Evolutionary conservation across 2,797 vertebrate genomes (phyloP).

Genomic region (Galago senegalensis): DNA sequence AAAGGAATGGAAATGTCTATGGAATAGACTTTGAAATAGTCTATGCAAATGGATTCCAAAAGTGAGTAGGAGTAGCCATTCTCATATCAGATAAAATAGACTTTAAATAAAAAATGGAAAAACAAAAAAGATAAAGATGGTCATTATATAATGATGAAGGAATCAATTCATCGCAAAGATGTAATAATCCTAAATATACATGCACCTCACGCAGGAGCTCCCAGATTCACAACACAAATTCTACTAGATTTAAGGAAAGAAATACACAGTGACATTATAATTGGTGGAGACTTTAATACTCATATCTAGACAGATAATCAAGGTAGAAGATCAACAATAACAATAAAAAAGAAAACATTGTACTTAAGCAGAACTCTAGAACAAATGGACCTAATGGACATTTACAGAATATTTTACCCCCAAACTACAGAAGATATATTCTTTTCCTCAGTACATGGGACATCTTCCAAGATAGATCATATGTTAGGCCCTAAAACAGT

Average conservation of each 20-base stretch:
- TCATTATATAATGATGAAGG: neutral
- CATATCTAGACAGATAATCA: neutral
- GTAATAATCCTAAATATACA: neutral
- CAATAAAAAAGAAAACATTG: neutral
- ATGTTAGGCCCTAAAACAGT: neutral
- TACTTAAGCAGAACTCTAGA: neutral
- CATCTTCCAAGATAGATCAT: neutral
- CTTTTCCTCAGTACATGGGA: neutral
- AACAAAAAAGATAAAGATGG: neutral
- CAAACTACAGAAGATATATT: neutral
- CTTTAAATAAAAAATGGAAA: neutral
- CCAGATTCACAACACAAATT: neutral
- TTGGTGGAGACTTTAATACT: neutral
- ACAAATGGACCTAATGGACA: neutral
- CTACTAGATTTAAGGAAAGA: neutral
- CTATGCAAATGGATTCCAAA: neutral
- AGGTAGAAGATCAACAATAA: neutral
- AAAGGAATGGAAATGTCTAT: neutral
- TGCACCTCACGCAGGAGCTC: neutral
- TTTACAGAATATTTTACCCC: neutral
- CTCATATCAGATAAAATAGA: neutral
- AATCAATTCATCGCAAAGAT: neutral
- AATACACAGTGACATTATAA: neutral
- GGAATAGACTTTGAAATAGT: neutral
- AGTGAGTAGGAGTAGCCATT: neutral